These are phyloP conservation scores for Bicyclus anynana DNA, from an alignment of 1,140 invertebrate species.

Conservation along the genomic window DNA sequence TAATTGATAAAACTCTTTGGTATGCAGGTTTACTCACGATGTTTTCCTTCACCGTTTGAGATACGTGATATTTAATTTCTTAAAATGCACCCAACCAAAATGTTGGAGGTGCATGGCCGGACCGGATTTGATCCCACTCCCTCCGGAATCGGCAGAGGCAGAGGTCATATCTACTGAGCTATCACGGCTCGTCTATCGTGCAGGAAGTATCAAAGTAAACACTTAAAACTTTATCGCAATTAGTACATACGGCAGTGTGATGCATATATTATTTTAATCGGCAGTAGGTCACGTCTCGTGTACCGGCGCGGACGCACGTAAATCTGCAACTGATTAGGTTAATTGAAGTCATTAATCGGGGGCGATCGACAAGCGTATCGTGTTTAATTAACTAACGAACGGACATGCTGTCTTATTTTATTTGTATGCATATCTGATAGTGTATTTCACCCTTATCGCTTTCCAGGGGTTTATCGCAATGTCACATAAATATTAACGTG, in stretches of 20 bases:
- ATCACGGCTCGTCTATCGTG: no score
- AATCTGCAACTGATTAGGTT: constrained; percentile 67
- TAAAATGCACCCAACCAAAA: no score
- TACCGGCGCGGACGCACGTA: constrained; percentile 37
- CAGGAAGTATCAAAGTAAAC: not conserved
- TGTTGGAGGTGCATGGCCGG: no score
- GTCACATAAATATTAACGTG: not conserved
- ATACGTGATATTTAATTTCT: no score
- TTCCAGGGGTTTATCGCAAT: not conserved
- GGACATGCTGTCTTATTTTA: constrained; percentile 56
- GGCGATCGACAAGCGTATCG: constrained; percentile 57
- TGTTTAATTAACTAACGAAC: constrained; percentile 72
- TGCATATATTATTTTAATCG: constrained; percentile 35
- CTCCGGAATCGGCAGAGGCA: no score
- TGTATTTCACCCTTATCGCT: constrained; percentile 6
- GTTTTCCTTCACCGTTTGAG: no score
- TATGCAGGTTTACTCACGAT: no score
- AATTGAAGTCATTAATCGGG: constrained; percentile 65
- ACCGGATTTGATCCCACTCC: no score
- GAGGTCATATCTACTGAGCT: no score
- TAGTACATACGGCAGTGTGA: constrained; percentile 4
- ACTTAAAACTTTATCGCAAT: not conserved
- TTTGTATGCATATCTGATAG: constrained; percentile 8
- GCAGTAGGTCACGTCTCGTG: constrained; percentile 32
- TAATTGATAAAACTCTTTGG: no score